Percentiles rank a stretch among this genome's conserved stretches.
These are phyloP conservation scores for Thymelicus acteon DNA, from an alignment of 2,888 invertebrate genomes.

Conservation along the genomic window DNA sequence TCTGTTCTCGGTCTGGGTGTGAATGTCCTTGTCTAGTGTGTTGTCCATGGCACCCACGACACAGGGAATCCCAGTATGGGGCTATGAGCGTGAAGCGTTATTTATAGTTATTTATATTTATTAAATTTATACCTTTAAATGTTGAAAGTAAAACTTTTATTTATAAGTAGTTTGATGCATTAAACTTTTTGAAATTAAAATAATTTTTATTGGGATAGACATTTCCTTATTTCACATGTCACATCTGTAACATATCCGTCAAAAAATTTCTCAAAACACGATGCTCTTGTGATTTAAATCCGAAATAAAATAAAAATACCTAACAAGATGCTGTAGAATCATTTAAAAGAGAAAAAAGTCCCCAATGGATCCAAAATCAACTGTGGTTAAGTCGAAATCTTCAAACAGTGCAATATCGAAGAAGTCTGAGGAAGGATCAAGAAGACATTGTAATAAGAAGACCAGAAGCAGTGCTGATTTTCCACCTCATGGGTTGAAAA, in stretches of 20 bases:
- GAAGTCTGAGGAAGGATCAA: constrained; percentile 37
- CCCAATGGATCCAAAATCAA: constrained; percentile 50
- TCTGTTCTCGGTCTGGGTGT: too few relatives aligned
- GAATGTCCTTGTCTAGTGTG: too few relatives aligned
- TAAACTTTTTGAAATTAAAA: too few relatives aligned
- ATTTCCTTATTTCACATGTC: not conserved
- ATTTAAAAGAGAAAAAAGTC: constrained; percentile 22
- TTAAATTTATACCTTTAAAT: too few relatives aligned
- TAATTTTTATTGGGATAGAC: too few relatives aligned
- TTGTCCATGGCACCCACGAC: too few relatives aligned
- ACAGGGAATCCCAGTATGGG: too few relatives aligned
- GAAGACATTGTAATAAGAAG: constrained; percentile 48
- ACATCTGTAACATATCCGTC: not conserved
- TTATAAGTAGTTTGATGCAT: too few relatives aligned
- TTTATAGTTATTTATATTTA: too few relatives aligned
- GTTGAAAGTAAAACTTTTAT: too few relatives aligned
- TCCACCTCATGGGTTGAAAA: constrained; percentile 51
- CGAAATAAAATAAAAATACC: constrained; percentile 6
- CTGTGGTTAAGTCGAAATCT: constrained; percentile 59
- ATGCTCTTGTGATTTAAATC: not conserved
- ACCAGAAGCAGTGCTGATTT: constrained; percentile 55
- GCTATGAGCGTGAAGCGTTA: too few relatives aligned
- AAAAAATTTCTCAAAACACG: not conserved
- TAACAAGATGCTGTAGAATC: constrained; percentile 32
- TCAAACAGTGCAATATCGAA: constrained; percentile 52